Evolutionary conservation across 2,113 vertebrate genomes (phyloP).

Genomic region (Abramis brama): DNA sequence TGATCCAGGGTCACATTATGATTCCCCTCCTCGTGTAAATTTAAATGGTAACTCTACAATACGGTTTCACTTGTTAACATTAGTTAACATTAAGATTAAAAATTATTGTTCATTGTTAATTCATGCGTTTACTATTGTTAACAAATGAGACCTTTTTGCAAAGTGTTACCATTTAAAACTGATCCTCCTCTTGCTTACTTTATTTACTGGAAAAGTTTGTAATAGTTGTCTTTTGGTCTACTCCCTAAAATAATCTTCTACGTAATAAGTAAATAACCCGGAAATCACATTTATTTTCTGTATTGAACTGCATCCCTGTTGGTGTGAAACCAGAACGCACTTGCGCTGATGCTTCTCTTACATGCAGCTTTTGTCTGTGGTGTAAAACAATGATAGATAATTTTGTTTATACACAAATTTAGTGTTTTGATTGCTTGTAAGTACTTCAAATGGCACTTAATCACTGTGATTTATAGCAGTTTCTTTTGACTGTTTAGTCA

Average conservation of each 20-base stretch:
- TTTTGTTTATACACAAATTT: background rate
- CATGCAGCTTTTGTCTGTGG: background rate
- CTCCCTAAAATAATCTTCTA: background rate
- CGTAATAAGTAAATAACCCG: background rate
- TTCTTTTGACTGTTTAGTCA: slow-evolving; percentile 38
- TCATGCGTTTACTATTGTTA: no score
- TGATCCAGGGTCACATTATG: no score
- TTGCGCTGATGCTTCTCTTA: background rate
- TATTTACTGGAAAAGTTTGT: background rate
- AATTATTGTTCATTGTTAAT: no score
- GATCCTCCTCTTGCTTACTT: background rate
- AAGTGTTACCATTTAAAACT: background rate
- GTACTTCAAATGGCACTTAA: background rate
- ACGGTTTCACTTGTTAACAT: no score
- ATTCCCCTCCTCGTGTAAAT: no score
- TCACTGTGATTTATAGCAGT: background rate
- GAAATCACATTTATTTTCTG: background rate
- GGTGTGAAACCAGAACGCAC: background rate
- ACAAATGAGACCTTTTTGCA: no score
- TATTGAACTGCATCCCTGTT: background rate
- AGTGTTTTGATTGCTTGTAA: background rate
- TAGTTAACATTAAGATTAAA: no score
- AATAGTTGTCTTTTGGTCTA: background rate
- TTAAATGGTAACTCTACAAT: background rate
- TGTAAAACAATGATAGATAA: background rate